Percentiles rank a stretch among this genome's conserved stretches.
Evolutionary conservation across 23 tunicate genomes (phyloP).

Genomic region (Oikopleura vanhoeffeni): DNA sequence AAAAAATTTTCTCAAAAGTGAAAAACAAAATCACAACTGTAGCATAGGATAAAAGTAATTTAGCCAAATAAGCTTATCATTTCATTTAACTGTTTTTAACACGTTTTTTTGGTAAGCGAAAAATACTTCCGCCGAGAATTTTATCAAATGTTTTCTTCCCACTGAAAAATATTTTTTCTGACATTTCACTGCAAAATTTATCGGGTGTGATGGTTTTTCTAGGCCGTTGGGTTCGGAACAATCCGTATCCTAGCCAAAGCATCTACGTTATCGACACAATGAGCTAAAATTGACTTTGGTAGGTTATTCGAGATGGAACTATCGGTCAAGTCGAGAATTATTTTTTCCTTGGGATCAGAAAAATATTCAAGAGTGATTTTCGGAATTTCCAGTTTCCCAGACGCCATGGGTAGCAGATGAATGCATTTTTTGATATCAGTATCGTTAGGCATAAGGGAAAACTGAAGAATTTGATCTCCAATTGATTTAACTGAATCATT

Average conservation of each 20-base stretch:
- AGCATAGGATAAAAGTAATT: too few species aligned
- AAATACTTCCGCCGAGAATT: too few species aligned
- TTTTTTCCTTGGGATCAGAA: background rate
- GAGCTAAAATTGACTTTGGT: background rate
- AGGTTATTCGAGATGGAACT: background rate
- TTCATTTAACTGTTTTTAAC: too few species aligned
- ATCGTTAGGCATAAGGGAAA: background rate
- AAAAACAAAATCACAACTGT: too few species aligned
- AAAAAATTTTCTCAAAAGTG: too few species aligned
- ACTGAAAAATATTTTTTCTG: too few species aligned
- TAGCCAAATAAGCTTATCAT: too few species aligned
- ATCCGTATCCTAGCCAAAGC: background rate
- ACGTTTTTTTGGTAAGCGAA: too few species aligned
- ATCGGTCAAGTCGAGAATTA: background rate
- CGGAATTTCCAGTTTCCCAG: background rate
- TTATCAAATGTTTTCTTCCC: too few species aligned
- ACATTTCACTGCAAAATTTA: too few species aligned
- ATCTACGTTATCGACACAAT: background rate
- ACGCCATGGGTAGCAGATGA: background rate
- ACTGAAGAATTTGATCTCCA: background rate
- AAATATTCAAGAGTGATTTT: background rate
- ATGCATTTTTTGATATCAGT: background rate
- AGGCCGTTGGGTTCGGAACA: background rate
- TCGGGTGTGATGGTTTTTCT: too few species aligned
- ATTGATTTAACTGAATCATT: background rate